Percentiles rank a stretch among this genome's conserved stretches.
These are phyloP conservation scores for Bombyx mandarina DNA, from an alignment of 1,140 invertebrate genomes.

Conservation along the genomic window DNA sequence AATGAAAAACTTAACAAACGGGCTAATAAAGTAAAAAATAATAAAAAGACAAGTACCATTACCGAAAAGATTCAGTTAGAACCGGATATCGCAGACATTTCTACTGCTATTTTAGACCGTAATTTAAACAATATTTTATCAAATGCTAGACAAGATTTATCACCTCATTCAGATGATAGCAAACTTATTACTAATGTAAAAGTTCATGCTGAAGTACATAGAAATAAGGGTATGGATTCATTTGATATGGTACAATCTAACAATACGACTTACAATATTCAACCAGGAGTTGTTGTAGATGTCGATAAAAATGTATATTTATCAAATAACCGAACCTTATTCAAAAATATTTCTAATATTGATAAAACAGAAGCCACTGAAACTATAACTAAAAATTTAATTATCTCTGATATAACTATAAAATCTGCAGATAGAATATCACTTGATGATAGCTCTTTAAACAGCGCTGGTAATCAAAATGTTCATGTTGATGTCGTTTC, in stretches of 20 bases:
- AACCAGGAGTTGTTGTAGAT: slow-evolving; percentile 2
- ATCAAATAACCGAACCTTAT: slow-evolving; percentile 2
- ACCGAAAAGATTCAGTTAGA: not conserved
- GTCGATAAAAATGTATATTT: slow-evolving; percentile 7
- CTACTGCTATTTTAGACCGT: too few species aligned
- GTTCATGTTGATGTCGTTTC: not conserved
- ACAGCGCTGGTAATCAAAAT: not conserved
- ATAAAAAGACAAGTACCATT: not conserved
- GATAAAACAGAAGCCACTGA: slow-evolving; percentile 1
- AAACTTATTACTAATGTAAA: slow-evolving; percentile 4
- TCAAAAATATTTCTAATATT: slow-evolving; percentile 5
- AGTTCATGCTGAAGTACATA: slow-evolving; percentile 4
- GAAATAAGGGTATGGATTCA: not conserved
- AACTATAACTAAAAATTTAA: slow-evolving; percentile 1
- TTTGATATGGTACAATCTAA: not conserved
- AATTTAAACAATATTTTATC: not conserved
- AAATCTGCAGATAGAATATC: slow-evolving; percentile 1
- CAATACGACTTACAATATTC: slow-evolving; percentile 1
- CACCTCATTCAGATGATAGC: slow-evolving; percentile 1
- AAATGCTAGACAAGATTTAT: not conserved
- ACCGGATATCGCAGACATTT: not conserved
- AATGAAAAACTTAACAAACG: not conserved
- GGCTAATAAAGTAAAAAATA: not conserved
- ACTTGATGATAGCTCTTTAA: not conserved
- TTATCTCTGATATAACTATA: slow-evolving; percentile 2